Conservation (phyloP, 2,113 vertebrate species). For the Apistogramma diplotaenia region DNA sequence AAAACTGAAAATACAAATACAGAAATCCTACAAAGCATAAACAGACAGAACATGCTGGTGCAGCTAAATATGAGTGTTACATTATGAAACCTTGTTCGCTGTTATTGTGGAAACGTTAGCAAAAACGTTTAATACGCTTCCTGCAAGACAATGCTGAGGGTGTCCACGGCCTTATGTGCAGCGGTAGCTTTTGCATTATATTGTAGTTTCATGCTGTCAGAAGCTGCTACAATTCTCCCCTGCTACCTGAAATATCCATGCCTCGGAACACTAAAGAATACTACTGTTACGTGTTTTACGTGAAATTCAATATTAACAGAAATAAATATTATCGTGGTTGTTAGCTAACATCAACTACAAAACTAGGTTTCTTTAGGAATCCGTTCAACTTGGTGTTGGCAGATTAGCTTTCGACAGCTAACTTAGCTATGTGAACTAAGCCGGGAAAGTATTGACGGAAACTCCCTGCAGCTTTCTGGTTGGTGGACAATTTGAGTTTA, state of each 20-base stretch:
- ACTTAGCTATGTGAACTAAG: conserved; percentile 56
- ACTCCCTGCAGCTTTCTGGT: conserved; percentile 49
- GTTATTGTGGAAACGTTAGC: neutral
- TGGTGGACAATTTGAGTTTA: conserved; percentile 7
- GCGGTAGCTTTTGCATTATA: conserved; percentile 40
- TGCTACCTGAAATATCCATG: neutral
- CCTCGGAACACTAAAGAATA: neutral
- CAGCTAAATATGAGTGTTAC: neutral
- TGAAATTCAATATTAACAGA: neutral
- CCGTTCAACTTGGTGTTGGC: conserved; percentile 34
- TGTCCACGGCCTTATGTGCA: accelerated
- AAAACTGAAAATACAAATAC: neutral
- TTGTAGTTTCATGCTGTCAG: conserved; percentile 45
- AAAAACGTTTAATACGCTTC: neutral
- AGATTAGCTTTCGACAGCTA: conserved; percentile 60
- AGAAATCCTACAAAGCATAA: neutral
- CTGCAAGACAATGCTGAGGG: conserved; percentile 9
- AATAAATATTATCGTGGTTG: neutral
- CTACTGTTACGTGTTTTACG: neutral
- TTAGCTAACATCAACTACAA: conserved; percentile 28
- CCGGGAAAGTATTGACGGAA: conserved; percentile 30
- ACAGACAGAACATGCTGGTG: accelerated
- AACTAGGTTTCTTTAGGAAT: conserved; percentile 29
- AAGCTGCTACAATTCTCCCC: neutral
- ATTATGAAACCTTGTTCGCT: neutral